These are phyloP conservation scores for Cybosia mesomella DNA, from an alignment of 2,888 invertebrate genomes.

Conservation along the genomic window DNA sequence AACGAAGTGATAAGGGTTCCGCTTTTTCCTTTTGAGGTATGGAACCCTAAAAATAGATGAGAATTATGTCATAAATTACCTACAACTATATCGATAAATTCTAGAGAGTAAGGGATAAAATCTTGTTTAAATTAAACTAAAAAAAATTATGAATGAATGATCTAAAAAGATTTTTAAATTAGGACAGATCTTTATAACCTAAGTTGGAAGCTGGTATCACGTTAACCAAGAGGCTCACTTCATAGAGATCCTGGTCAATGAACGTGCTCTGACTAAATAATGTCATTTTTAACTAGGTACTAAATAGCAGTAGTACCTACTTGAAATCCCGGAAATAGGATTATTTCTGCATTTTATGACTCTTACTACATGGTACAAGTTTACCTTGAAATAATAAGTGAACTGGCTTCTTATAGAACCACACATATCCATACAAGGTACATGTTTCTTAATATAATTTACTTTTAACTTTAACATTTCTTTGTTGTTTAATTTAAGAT, in stretches of 20 bases:
- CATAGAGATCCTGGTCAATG: not conserved
- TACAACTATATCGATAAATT: too few relatives aligned
- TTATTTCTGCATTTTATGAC: slow-evolving; percentile 2
- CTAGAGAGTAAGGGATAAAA: too few relatives aligned
- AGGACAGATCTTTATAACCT: not conserved
- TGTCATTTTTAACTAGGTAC: not conserved
- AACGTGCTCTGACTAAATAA: not conserved
- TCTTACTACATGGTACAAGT: slow-evolving; percentile 6
- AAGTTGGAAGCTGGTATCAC: not conserved
- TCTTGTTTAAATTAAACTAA: too few relatives aligned
- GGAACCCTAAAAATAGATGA: too few relatives aligned
- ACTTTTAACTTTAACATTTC: slow-evolving; percentile 8
- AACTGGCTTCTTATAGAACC: not conserved
- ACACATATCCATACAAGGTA: slow-evolving; percentile 9
- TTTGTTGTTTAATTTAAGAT: not conserved
- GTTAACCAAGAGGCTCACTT: not conserved
- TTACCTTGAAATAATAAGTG: slow-evolving; percentile 11
- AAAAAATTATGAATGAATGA: too few relatives aligned
- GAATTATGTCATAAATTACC: too few relatives aligned
- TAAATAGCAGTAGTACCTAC: not conserved
- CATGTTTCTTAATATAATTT: not conserved
- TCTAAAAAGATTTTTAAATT: too few relatives aligned
- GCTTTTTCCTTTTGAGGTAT: too few relatives aligned
- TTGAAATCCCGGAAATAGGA: not conserved
- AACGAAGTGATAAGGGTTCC: too few relatives aligned